Percentiles rank a stretch among this genome's conserved stretches.
phyloP scores from a whole-genome alignment of 1,140 invertebrate genomes.

The Phymorhynchus buccinoides region DNA sequence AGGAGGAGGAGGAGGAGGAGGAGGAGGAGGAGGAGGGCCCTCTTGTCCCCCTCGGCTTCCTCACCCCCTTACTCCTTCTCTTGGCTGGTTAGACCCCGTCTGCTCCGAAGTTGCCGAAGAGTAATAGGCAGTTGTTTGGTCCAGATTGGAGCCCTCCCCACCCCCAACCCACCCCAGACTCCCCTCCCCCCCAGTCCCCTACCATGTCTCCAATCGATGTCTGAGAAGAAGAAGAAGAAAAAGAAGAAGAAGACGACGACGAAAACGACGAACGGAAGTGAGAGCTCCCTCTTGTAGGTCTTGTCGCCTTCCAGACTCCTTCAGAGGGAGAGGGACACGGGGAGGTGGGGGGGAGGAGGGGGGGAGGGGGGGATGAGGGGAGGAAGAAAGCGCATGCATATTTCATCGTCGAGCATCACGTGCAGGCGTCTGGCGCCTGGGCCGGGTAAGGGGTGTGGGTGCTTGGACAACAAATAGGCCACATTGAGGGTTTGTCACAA shows the following conservation, averaged over 20 bases:
- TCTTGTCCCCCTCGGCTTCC: neutral
- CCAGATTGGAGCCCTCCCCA: neutral
- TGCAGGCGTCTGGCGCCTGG: neutral
- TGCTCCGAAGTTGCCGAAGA: neutral
- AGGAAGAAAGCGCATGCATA: constrained; percentile 38
- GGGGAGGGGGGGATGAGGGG: neutral
- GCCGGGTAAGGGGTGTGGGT: neutral
- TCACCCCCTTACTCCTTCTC: too few species aligned
- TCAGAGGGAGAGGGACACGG: neutral
- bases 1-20: too few species aligned
- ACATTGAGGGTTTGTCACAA: neutral
- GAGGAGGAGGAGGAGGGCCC: neutral
- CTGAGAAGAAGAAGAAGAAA: too few species aligned
- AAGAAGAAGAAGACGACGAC: too few species aligned
- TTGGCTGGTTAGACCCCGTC: too few species aligned
- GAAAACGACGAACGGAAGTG: neutral
- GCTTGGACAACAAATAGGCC: constrained; percentile 29
- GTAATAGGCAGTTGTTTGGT: neutral
- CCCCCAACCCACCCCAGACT: neutral
- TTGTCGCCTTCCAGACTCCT: neutral
- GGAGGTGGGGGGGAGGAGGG: neutral
- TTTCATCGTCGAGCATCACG: constrained; percentile 35
- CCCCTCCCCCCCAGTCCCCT: neutral
- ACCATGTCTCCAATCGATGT: neutral
- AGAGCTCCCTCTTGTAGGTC: neutral